Conservation (phyloP, 2,113 vertebrate species). For the Ranitomeya imitator region DNA sequence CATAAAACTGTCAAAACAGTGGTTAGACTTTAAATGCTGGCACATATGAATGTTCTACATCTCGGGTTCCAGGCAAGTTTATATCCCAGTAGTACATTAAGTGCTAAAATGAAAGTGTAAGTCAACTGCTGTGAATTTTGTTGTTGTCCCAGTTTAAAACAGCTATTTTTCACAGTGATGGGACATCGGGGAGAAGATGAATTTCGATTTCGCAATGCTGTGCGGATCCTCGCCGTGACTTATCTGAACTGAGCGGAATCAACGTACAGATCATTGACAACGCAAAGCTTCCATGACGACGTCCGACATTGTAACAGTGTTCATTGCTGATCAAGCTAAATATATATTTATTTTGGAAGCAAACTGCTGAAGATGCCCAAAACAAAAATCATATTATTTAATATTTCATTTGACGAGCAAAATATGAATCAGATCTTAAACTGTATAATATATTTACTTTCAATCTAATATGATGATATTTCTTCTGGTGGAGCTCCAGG, state of each 20-base stretch:
- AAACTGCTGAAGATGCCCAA: background rate
- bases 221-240: constrained; percentile 49
- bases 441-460: background rate
- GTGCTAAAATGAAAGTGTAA: constrained; percentile 47
- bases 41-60: constrained; percentile 40
- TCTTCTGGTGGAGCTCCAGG: background rate
- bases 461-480: background rate
- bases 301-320: background rate
- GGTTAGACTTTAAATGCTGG: background rate
- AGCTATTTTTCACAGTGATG: constrained; percentile 54
- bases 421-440: background rate
- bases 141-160: constrained; percentile 48
- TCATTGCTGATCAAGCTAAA: background rate
- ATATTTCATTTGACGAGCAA: background rate
- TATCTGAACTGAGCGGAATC: constrained; percentile 41
- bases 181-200: constrained; percentile 50
- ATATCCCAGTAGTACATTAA: constrained; percentile 45
- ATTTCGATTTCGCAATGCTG: constrained; percentile 46
- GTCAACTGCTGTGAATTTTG: constrained; percentile 53
- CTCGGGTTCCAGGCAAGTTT: background rate
- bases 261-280: constrained; percentile 35
- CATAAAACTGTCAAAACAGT: background rate
- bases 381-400: background rate
- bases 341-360: background rate
- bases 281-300: background rate